Evolutionary conservation across 2,888 invertebrate species (phyloP).

Genomic region (Nephrotoma flavescens): DNA sequence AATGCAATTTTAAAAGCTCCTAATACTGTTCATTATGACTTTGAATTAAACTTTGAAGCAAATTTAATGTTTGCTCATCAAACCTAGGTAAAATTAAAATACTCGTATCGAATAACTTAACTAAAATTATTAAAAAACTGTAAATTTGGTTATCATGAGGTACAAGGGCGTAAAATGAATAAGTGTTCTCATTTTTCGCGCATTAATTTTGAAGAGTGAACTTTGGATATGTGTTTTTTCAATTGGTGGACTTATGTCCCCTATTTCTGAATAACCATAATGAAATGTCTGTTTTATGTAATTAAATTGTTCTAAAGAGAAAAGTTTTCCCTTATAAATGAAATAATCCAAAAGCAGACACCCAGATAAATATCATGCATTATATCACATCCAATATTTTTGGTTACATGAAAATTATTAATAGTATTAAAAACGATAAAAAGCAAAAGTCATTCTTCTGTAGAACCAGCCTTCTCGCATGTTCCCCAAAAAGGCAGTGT

Average conservation of each 20-base stretch:
- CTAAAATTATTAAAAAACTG: background rate
- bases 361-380: background rate
- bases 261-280: background rate
- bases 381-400: background rate
- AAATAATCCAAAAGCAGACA: background rate
- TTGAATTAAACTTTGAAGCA: background rate
- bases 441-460: no score
- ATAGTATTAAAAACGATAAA: background rate
- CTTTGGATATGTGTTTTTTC: background rate
- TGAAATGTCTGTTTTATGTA: background rate
- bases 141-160: background rate
- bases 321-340: background rate
- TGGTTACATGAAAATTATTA: background rate
- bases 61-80: no score
- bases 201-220: background rate
- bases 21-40: background rate
- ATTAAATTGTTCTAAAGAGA: background rate
- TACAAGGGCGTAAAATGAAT: background rate
- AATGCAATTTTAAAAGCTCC: background rate
- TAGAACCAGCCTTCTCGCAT: no score
- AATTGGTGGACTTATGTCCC: background rate
- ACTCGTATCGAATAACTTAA: background rate
- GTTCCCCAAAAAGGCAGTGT: no score
- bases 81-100: no score
- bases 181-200: background rate